A percentile compares a stretch with the other conserved stretches of the same genome.
Evolutionary conservation across 2,888 invertebrate genomes (phyloP).

Genomic region (Habroteleia sp.): DNA sequence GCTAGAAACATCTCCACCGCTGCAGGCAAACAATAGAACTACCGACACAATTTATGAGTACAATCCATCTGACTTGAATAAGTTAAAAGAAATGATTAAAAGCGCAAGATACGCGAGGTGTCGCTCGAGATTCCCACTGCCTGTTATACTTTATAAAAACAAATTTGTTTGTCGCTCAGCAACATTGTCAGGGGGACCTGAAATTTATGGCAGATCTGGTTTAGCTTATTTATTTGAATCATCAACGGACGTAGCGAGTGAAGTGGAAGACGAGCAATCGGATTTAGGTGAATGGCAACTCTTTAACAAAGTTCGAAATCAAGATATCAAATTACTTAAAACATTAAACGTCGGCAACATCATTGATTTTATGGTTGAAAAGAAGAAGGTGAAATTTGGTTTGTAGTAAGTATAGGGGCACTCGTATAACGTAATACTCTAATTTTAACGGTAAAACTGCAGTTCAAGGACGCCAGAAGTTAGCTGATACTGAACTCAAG

Average conservation of each 20-base stretch:
- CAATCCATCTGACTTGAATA: slow-evolving; percentile 83
- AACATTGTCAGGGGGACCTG: slow-evolving; percentile 87
- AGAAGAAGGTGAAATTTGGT: slow-evolving; percentile 90
- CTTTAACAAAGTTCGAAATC: slow-evolving; percentile 85
- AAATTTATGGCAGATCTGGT: slow-evolving; percentile 87
- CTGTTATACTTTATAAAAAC: slow-evolving; percentile 88
- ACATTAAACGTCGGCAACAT: slow-evolving; percentile 87
- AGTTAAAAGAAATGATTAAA: slow-evolving; percentile 85
- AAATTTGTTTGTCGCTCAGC: slow-evolving; percentile 89
- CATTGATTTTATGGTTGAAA: slow-evolving; percentile 92
- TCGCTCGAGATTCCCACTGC: slow-evolving; percentile 88
- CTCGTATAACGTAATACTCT: too few species aligned
- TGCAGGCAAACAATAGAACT: slow-evolving; percentile 70
- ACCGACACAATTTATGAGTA: slow-evolving; percentile 83
- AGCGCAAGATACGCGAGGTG: slow-evolving; percentile 88
- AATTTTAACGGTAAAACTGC: too few species aligned
- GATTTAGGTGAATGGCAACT: slow-evolving; percentile 81
- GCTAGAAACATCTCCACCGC: slow-evolving; percentile 73
- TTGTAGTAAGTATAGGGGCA: slow-evolving; percentile 88
- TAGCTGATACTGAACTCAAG: too few species aligned
- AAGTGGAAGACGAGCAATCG: slow-evolving; percentile 70
- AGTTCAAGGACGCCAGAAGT: too few species aligned
- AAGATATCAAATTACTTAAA: slow-evolving; percentile 87
- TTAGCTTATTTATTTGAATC: slow-evolving; percentile 83
- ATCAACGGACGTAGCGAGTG: slow-evolving; percentile 74